These are phyloP conservation scores for Ostrea denselamellosa DNA, from an alignment of 1,140 invertebrate species.

Conservation along the genomic window DNA sequence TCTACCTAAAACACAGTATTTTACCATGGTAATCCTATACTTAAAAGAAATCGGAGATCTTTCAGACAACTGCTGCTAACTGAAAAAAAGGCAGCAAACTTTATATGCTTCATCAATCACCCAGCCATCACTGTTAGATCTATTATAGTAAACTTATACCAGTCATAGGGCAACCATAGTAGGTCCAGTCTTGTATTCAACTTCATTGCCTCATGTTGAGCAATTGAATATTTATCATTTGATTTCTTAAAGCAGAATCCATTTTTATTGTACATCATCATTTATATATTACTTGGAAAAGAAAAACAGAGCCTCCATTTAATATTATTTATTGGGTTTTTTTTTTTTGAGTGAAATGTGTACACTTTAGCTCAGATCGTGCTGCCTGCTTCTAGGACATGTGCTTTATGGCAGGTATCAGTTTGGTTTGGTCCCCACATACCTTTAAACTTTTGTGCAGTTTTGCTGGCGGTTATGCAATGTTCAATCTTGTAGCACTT, in stretches of 20 bases:
- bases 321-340: too few species aligned
- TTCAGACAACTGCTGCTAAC: background rate
- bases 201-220: background rate
- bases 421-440: constrained; percentile 13
- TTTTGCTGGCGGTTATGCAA: background rate
- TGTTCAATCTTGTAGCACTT: background rate
- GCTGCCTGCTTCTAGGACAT: background rate
- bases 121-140: background rate
- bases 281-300: constrained; percentile 4
- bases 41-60: background rate
- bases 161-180: constrained; percentile 10
- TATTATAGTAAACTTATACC: background rate
- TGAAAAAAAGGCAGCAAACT: background rate
- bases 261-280: constrained; percentile 20
- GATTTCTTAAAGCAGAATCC: background rate
- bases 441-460: background rate
- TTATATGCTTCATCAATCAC: background rate
- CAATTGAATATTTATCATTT: constrained; percentile 17
- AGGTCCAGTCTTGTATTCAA: background rate
- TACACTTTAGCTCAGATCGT: background rate
- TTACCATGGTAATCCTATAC: background rate
- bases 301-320: background rate
- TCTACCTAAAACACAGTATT: constrained; percentile 8
- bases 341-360: background rate
- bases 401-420: background rate